phyloP scores from a whole-genome alignment of 2,888 invertebrate species.

The Sphaerophoria taeniata region DNA sequence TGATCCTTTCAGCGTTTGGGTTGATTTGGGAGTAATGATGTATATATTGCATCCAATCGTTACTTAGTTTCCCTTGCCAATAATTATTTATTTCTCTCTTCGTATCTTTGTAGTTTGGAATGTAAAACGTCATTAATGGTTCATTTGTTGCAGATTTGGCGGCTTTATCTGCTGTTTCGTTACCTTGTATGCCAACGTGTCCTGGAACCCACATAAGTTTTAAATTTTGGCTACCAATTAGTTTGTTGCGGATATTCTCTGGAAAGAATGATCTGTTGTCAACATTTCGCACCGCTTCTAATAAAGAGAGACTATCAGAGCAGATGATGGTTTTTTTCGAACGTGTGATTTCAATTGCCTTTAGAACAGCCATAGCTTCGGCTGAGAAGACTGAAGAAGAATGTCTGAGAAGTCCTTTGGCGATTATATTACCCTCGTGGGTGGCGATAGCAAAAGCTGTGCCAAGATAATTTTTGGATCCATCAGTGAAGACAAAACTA shows the following conservation, averaged over 20 bases:
- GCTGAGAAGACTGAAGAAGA: too few species aligned
- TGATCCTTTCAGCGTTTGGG: too few species aligned
- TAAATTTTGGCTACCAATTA: not conserved
- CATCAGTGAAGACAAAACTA: not conserved
- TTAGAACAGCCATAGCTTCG: not conserved
- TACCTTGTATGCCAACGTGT: not conserved
- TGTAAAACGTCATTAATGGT: too few species aligned
- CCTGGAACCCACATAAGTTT: not conserved
- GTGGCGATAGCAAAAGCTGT: slow-evolving; percentile 1
- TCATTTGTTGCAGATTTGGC: not conserved
- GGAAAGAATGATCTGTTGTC: not conserved
- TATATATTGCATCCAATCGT: too few species aligned
- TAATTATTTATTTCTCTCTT: too few species aligned
- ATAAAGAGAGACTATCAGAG: slow-evolving; percentile 4
- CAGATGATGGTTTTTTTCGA: slow-evolving; percentile 5
- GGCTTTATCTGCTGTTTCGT: not conserved
- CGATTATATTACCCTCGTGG: too few species aligned
- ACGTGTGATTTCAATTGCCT: not conserved
- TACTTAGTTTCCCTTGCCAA: too few species aligned
- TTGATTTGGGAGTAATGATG: too few species aligned
- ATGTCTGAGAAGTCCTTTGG: too few species aligned
- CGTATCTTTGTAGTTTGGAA: too few species aligned
- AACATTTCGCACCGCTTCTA: not conserved
- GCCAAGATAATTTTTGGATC: slow-evolving; percentile 11
- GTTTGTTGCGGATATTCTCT: too few species aligned